Conservation (phyloP, 2,797 vertebrate species). For the Luscinia luscinia region DNA sequence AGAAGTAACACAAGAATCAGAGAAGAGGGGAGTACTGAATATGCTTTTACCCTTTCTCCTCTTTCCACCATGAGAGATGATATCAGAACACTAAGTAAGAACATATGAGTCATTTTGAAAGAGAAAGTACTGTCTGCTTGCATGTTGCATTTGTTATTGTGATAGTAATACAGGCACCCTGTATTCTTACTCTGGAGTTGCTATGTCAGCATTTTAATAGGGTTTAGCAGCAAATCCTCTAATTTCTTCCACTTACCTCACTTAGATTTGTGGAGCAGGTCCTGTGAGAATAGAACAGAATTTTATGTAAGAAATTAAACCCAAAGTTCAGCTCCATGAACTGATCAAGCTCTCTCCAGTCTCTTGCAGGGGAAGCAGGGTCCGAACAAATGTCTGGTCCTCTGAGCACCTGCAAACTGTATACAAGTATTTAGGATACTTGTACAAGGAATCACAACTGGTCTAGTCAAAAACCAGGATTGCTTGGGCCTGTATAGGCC, state of each 20-base stretch:
- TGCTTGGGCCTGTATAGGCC: background rate
- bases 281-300: background rate
- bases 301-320: background rate
- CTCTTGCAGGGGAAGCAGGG: background rate
- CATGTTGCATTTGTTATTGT: background rate
- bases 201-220: background rate
- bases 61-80: background rate
- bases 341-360: background rate
- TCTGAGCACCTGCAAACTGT: background rate
- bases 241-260: background rate
- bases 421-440: background rate
- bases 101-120: background rate
- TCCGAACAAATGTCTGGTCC: background rate
- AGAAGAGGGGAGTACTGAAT: fast-evolving
- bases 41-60: background rate
- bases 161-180: background rate
- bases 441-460: background rate
- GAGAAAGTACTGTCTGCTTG: background rate
- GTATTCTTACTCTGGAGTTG: background rate
- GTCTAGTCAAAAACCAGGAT: background rate
- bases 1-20: background rate
- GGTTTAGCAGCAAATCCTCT: background rate
- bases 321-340: background rate
- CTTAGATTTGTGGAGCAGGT: background rate
- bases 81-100: constrained; percentile 1